phyloP scores from a whole-genome alignment of 2,797 vertebrate genomes.

The Falco novaeseelandiae region DNA sequence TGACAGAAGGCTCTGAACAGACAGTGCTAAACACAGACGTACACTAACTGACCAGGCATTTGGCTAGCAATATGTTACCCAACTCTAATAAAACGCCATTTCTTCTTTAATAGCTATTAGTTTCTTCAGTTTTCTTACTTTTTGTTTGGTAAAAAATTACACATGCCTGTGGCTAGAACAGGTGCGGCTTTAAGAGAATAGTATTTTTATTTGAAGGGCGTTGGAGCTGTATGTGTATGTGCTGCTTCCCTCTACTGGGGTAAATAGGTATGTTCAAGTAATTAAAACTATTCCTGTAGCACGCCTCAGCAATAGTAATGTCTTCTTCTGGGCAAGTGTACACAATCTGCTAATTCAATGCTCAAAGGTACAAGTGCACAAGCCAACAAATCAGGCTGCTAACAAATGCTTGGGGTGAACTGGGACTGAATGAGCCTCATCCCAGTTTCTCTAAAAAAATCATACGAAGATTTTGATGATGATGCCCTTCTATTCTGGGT shows the following conservation, averaged over 20 bases:
- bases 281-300: not conserved
- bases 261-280: not conserved
- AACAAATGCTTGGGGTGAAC: not conserved
- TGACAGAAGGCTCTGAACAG: not conserved
- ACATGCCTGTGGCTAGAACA: not conserved
- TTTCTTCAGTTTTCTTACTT: slow-evolving; percentile 30
- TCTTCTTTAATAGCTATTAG: slow-evolving; percentile 1
- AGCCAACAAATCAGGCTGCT: not conserved
- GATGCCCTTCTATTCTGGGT: not conserved
- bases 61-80: not conserved
- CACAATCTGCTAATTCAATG: not conserved
- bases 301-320: not conserved
- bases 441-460: not conserved
- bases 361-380: not conserved
- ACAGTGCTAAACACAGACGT: slow-evolving; percentile 1
- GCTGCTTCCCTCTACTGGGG: slow-evolving; percentile 7
- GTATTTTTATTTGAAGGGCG: not conserved
- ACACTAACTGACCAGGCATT: not conserved
- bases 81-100: slow-evolving; percentile 39
- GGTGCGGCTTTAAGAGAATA: not conserved
- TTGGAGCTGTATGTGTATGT: not conserved
- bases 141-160: not conserved
- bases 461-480: not conserved
- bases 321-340: not conserved
- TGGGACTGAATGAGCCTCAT: not conserved